These are phyloP conservation scores for Prorops nasuta DNA, from an alignment of 1,140 invertebrate species.

Conservation along the genomic window DNA sequence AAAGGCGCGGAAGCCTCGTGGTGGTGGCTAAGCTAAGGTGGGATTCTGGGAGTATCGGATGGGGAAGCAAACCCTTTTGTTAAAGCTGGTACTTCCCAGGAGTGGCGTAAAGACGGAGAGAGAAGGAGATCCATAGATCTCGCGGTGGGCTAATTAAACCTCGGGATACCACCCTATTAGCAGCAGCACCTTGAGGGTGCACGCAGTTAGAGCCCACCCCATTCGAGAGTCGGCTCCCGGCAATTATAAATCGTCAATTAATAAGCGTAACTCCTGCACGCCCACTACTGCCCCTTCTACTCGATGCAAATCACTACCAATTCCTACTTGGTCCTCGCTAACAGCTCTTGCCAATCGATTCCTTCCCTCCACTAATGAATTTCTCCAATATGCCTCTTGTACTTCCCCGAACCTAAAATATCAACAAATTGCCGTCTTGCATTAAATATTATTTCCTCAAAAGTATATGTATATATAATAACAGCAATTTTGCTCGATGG, in stretches of 20 bases:
- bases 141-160: conserved; percentile 40
- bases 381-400: no score
- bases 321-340: no score
- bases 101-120: not conserved
- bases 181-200: conserved; percentile 27
- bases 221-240: conserved; percentile 19
- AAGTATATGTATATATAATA: no score
- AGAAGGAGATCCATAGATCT: conserved; percentile 30
- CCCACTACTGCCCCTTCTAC: conserved; percentile 12
- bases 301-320: no score
- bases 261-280: conserved; percentile 31
- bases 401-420: no score
- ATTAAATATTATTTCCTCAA: no score
- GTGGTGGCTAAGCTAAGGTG: no score
- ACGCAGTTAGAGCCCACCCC: conserved; percentile 16
- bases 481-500: no score
- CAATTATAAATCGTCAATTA: conserved; percentile 46
- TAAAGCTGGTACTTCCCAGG: not conserved
- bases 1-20: no score
- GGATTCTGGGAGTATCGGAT: not conserved
- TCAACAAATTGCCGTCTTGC: no score
- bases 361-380: no score
- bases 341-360: no score
- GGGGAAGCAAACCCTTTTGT: not conserved
- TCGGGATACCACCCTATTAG: conserved; percentile 37